phyloP scores from a whole-genome alignment of 2,797 vertebrate genomes.

The Aldrovandia affinis region DNA sequence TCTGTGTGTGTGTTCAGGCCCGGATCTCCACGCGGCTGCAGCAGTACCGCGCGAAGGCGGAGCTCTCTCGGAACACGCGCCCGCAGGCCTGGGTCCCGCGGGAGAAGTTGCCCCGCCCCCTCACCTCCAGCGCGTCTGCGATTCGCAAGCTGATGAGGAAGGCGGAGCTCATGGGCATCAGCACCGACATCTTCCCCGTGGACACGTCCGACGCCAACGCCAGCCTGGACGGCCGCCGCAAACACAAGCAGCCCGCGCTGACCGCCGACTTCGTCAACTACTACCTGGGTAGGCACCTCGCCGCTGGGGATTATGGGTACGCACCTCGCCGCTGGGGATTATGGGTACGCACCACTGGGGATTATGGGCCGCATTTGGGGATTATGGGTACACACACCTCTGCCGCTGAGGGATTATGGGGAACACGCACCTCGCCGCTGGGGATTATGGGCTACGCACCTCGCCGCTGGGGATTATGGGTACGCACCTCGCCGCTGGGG shows the following conservation, averaged over 20 bases:
- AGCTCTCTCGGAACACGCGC: slow-evolving; percentile 90
- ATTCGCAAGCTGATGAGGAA: slow-evolving; percentile 97
- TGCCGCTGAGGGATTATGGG: too few species aligned
- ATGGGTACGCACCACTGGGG: too few species aligned
- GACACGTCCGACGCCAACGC: slow-evolving; percentile 94
- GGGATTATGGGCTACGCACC: too few species aligned
- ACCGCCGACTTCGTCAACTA: slow-evolving; percentile 98
- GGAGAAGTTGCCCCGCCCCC: slow-evolving; percentile 92
- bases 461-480: too few species aligned
- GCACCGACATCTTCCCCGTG: slow-evolving; percentile 96
- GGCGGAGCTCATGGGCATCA: slow-evolving; percentile 96
- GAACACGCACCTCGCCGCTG: too few species aligned
- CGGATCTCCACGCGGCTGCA: slow-evolving; percentile 93
- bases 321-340: neutral
- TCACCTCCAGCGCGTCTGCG: slow-evolving; percentile 96
- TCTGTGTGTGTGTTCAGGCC: slow-evolving; percentile 70
- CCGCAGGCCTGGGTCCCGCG: slow-evolving; percentile 97
- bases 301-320: neutral
- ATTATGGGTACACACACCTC: too few species aligned
- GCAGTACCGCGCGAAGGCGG: slow-evolving; percentile 94
- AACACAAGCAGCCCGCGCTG: slow-evolving; percentile 95
- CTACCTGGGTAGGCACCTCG: slow-evolving; percentile 85
- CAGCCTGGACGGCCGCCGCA: slow-evolving; percentile 92
- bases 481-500: too few species aligned
- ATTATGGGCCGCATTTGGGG: too few species aligned